A percentile compares a stretch with the other conserved stretches of the same genome.
These are phyloP conservation scores for Brachyhypopomus occidentalis DNA, from an alignment of 2,113 vertebrate species.

Conservation along the genomic window DNA sequence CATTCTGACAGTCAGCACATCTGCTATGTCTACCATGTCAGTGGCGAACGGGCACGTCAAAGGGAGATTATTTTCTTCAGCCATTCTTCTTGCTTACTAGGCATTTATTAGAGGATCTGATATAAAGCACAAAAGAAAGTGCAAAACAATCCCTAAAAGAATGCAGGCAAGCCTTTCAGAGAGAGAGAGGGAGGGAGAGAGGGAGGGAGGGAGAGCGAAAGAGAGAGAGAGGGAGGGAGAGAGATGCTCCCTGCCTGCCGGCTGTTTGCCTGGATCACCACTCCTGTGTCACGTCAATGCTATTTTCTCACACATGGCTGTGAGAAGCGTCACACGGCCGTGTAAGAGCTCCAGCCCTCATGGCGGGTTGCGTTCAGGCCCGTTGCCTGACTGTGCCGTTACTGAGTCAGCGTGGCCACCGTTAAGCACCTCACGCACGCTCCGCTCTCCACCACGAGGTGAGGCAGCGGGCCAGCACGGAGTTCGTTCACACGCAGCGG, in stretches of 20 bases:
- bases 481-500: no score
- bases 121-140: background rate
- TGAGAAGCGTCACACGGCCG: slow-evolving; percentile 41
- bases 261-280: slow-evolving; percentile 63
- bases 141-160: background rate
- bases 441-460: no score
- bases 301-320: slow-evolving; percentile 59
- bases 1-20: background rate
- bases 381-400: slow-evolving; percentile 57
- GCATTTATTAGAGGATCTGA: background rate
- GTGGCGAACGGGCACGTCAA: no score
- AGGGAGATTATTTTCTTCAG: background rate
- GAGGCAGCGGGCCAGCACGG: no score
- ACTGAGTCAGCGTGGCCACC: slow-evolving; percentile 27
- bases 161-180: background rate
- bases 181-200: background rate
- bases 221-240: slow-evolving; percentile 11
- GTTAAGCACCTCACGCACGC: background rate
- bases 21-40: no score
- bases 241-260: slow-evolving; percentile 67
- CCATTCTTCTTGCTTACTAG: background rate
- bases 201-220: slow-evolving; percentile 35
- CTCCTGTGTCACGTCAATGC: slow-evolving; percentile 65
- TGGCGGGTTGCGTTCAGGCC: slow-evolving; percentile 51
- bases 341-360: slow-evolving; percentile 37